Evolutionary conservation across 2,113 vertebrate species (phyloP), one percentile per base, ranked within the genome.

Genomic region (Brienomyrus brachyistius): DNA sequence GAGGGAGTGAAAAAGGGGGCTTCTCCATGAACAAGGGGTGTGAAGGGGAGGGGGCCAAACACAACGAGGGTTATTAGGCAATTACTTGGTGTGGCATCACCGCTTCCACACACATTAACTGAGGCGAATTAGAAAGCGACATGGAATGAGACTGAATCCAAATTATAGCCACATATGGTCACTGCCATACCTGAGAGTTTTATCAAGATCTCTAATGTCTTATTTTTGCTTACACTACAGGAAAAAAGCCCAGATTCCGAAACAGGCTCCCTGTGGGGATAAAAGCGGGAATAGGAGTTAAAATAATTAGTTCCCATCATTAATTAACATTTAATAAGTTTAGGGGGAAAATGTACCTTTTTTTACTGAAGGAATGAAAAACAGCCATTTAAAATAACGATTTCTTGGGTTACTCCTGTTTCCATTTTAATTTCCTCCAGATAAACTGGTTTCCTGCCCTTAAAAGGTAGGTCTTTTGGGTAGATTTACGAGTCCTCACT

Each of bases 151-250:
- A 84, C 5, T 21, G 43, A 84, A 84, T 84, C 82, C 40, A 84
- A 84, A 48, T 23, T 47, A 84, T 23, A 48, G 6, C 23, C 82
- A 45, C 82, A 84, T 84, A 84, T 84, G 82, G 21, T 84, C 82
- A 84, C 7, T 48, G 19, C 45, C 45, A 84, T 21, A 84, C 19
- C 43, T 84, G 45, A 9, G 19, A 84, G 82, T n/a, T n/a, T 48
- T 48, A 84, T 9, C 82, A 40, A 84, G 17, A 23, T 23, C 40
- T n/a, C 45, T n/a, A 47, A 23, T 84, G 82, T 48, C 43, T 84
- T 84, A 84, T 84, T 84, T 84, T 84, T 84, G 82, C 82, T 84
- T 48, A 48, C 82, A 84, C 35, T 19, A 48, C 45, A n/a, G 82
- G 17, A 48, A 84, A 31, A 48, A 84, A 48, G 45, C 45, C 21